These are phyloP conservation scores for Pristionchus entomophagus DNA, from an alignment of 2,888 invertebrate genomes.

Conservation along the genomic window DNA sequence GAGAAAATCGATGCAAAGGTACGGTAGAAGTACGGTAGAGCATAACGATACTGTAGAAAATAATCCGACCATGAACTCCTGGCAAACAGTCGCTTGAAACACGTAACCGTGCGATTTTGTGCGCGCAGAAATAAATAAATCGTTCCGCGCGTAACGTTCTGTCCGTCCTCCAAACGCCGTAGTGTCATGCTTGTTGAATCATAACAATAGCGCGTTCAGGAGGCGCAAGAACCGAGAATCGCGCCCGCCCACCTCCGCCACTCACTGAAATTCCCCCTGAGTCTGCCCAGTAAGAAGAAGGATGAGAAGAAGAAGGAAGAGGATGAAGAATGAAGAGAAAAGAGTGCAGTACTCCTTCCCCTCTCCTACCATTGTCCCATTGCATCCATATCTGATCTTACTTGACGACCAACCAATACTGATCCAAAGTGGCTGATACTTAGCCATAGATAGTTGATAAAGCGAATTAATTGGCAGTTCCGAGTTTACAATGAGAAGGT, in stretches of 20 bases:
- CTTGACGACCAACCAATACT: background rate
- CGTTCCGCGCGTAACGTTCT: too few species aligned
- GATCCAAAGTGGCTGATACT: background rate
- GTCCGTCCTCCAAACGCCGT: too few species aligned
- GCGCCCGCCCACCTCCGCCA: background rate
- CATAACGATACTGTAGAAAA: background rate
- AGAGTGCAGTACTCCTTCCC: background rate
- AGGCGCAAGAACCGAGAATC: background rate
- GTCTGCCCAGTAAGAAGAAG: background rate
- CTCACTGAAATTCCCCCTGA: background rate
- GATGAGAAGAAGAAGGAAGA: background rate
- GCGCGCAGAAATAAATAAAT: too few species aligned
- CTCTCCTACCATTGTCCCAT: background rate
- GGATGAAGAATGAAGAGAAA: background rate
- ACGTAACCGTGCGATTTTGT: too few species aligned
- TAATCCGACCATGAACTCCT: too few species aligned
- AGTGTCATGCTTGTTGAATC: too few species aligned
- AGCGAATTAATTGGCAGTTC: background rate
- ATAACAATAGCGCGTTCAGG: too few species aligned
- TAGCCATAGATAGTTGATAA: background rate
- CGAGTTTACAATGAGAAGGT: background rate
- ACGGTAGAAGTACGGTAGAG: background rate
- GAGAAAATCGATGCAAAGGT: background rate
- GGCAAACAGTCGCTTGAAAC: too few species aligned
- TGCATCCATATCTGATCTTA: background rate